These are phyloP conservation scores for Coracopsis vasa DNA, from an alignment of 2,113 vertebrate species.

Conservation along the genomic window DNA sequence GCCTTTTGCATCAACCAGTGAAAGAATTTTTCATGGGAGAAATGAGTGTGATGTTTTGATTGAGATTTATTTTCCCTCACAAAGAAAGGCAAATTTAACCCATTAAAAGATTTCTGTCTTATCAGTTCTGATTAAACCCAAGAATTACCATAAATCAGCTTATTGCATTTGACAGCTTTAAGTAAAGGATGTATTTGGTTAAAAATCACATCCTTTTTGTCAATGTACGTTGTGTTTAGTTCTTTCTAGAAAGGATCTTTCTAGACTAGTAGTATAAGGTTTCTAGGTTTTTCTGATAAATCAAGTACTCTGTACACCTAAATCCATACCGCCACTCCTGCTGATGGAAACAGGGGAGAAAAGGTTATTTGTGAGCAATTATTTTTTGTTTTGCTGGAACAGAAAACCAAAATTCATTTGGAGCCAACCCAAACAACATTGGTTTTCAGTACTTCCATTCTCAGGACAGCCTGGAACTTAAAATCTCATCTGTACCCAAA, in stretches of 20 bases:
- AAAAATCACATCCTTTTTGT: neutral
- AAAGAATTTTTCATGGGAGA: neutral
- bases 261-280: neutral
- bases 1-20: neutral
- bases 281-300: neutral
- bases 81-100: neutral
- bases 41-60: neutral
- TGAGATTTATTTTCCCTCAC: neutral
- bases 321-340: neutral
- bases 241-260: neutral
- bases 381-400: neutral
- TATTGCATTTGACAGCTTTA: neutral
- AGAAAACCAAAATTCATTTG: neutral
- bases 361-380: neutral
- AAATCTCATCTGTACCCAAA: neutral
- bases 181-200: neutral
- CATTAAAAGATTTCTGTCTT: neutral
- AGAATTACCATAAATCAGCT: neutral
- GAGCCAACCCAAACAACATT: neutral
- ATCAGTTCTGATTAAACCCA: neutral
- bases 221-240: neutral
- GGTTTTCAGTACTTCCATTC: neutral
- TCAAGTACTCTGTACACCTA: neutral
- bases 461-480: neutral
- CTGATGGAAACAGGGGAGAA: neutral